Percentiles rank a stretch among this genome's conserved stretches.
These are phyloP conservation scores for Rhyacichthys aspro DNA, from an alignment of 2,797 vertebrate species.

Conservation along the genomic window DNA sequence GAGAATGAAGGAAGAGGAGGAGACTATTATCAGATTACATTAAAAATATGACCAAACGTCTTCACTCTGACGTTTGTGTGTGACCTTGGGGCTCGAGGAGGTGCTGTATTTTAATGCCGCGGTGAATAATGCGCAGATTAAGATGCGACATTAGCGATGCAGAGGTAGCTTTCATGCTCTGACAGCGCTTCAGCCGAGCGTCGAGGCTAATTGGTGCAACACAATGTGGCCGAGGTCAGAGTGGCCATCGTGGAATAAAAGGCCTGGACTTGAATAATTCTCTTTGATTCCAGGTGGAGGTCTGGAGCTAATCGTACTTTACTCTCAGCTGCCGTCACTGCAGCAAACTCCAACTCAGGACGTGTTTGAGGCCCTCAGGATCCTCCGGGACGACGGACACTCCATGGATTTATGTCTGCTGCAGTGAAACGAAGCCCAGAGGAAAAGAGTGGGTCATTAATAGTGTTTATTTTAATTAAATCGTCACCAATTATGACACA, in stretches of 20 bases:
- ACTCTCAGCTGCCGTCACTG: too few species aligned
- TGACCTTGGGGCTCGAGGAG: conserved; percentile 52
- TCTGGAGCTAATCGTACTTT: conserved; percentile 48
- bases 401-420: too few species aligned
- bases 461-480: too few species aligned
- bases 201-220: conserved; percentile 66
- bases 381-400: too few species aligned
- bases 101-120: conserved; percentile 59
- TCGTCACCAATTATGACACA: too few species aligned
- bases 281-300: conserved; percentile 70
- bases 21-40: conserved; percentile 14
- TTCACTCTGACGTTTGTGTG: conserved; percentile 36
- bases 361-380: too few species aligned
- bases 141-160: conserved; percentile 61
- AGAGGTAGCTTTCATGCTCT: conserved; percentile 36
- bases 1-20: conserved; percentile 22
- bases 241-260: conserved; percentile 69
- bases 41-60: conserved; percentile 65
- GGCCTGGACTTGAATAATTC: conserved; percentile 72
- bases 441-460: too few species aligned
- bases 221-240: conserved; percentile 65
- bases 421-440: too few species aligned
- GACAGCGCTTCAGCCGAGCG: conserved; percentile 58
- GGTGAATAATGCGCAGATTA: conserved; percentile 68
- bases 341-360: too few species aligned